Evolutionary conservation across 2,797 vertebrate genomes (phyloP).

Genomic region (Pangasius macronema): DNA sequence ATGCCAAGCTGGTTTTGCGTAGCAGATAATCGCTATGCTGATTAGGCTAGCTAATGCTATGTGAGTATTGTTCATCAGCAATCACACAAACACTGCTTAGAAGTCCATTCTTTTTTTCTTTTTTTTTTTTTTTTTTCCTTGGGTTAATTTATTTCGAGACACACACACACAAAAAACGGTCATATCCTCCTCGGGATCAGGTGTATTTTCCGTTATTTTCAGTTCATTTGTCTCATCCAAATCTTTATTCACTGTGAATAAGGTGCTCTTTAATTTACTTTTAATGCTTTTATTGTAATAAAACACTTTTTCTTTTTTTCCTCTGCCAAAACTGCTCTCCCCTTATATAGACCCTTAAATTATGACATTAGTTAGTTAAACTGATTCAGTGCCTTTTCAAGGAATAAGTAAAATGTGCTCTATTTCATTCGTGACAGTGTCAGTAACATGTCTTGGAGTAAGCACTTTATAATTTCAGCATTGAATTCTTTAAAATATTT

Average conservation of each 20-base stretch:
- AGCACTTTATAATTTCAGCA: constrained; percentile 15
- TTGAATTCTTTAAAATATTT: background rate
- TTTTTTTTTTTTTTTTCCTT: background rate
- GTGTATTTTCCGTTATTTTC: constrained; percentile 17
- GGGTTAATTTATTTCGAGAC: background rate
- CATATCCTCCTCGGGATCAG: background rate
- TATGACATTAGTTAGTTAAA: constrained; percentile 11
- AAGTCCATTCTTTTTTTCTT: background rate
- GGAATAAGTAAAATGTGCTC: constrained; percentile 42
- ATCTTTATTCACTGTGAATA: constrained; percentile 77
- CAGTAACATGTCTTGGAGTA: constrained; percentile 33
- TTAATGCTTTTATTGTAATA: constrained; percentile 69
- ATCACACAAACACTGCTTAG: background rate
- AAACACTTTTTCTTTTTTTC: constrained; percentile 59
- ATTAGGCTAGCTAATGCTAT: background rate
- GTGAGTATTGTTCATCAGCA: background rate
- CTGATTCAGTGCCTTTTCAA: constrained; percentile 52
- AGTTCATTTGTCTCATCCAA: constrained; percentile 57
- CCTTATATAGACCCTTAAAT: constrained; percentile 30
- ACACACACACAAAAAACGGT: background rate
- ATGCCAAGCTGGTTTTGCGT: constrained; percentile 14
- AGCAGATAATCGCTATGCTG: background rate
- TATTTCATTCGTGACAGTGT: constrained; percentile 4
- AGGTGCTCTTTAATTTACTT: constrained; percentile 71
- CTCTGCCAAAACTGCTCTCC: constrained; percentile 54